A percentile compares a stretch with the other conserved stretches of the same genome.
phyloP scores from a whole-genome alignment of 2,113 vertebrate species.

The Chloebia gouldiae region DNA sequence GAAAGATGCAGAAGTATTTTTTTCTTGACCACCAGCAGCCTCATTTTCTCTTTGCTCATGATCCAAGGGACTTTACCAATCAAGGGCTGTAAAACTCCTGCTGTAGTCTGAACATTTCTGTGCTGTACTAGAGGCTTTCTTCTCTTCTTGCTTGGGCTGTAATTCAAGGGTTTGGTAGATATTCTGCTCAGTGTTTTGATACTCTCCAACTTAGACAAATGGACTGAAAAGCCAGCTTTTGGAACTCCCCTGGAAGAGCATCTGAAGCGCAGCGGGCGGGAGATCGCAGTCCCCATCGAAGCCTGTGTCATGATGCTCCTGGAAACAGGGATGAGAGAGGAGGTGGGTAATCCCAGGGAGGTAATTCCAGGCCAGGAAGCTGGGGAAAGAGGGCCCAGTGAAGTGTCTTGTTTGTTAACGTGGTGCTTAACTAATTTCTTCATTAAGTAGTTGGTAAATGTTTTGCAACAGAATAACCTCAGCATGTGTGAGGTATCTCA shows the following conservation, averaged over 20 bases:
- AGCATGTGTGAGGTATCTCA: background rate
- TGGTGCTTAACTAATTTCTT: background rate
- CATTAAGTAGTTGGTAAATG: too few relatives aligned
- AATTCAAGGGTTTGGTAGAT: background rate
- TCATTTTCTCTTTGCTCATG: background rate
- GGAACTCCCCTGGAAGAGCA: conserved; percentile 92
- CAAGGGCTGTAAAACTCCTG: background rate
- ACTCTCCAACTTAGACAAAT: conserved; percentile 84
- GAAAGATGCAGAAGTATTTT: conserved; percentile 13
- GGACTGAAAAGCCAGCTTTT: conserved; percentile 96
- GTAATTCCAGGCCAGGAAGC: background rate
- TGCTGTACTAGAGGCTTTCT: background rate
- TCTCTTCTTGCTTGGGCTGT: background rate
- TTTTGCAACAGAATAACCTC: background rate
- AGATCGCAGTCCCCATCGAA: conserved; percentile 91
- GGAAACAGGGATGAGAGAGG: conserved; percentile 97
- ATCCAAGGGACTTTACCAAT: background rate
- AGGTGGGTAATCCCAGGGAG: conserved; percentile 80
- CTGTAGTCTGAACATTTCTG: background rate
- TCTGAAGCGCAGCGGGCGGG: conserved; percentile 91
- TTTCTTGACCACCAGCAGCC: background rate
- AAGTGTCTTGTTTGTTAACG: background rate
- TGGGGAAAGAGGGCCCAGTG: background rate
- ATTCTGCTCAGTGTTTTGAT: conserved; percentile 34
- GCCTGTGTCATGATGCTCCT: conserved; percentile 98